Evolutionary conservation across 2,797 vertebrate genomes (phyloP).

Genomic region (Myotis findleyi): DNA sequence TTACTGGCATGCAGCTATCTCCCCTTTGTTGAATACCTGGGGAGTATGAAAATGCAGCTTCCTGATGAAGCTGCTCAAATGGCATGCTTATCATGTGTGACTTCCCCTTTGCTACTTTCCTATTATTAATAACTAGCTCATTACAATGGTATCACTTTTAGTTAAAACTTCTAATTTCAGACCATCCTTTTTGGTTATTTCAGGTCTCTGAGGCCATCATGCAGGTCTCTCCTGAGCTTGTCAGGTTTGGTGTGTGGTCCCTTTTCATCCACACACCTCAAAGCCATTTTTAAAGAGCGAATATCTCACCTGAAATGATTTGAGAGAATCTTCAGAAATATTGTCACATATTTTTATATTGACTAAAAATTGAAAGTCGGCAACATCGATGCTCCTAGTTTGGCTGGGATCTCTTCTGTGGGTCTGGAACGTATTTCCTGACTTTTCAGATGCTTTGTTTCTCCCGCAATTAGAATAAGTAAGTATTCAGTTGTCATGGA

Average conservation of each 20-base stretch:
- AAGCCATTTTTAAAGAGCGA: background rate
- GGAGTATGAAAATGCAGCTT: background rate
- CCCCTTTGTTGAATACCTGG: background rate
- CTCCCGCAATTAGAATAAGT: slow-evolving; percentile 86
- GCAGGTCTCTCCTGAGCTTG: background rate
- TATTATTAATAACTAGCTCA: background rate
- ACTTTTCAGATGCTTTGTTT: slow-evolving; percentile 85
- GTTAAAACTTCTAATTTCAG: background rate
- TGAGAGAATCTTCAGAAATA: slow-evolving; percentile 48
- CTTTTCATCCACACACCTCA: background rate
- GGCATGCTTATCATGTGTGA: background rate
- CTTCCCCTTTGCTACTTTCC: background rate
- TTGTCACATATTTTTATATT: slow-evolving; percentile 30
- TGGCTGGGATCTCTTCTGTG: slow-evolving; percentile 74
- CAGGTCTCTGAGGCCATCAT: background rate
- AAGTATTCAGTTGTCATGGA: slow-evolving; percentile 89
- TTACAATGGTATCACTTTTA: background rate
- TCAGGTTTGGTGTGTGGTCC: background rate
- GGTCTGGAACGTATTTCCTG: slow-evolving; percentile 80
- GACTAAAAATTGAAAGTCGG: slow-evolving; percentile 60
- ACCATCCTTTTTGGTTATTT: background rate
- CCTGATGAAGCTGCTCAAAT: background rate
- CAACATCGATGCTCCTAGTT: slow-evolving; percentile 46
- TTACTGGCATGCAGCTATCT: background rate
- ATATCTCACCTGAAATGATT: background rate